Conservation (phyloP, 1,140 invertebrate genomes). For the Neodiprion pinetum region DNA sequence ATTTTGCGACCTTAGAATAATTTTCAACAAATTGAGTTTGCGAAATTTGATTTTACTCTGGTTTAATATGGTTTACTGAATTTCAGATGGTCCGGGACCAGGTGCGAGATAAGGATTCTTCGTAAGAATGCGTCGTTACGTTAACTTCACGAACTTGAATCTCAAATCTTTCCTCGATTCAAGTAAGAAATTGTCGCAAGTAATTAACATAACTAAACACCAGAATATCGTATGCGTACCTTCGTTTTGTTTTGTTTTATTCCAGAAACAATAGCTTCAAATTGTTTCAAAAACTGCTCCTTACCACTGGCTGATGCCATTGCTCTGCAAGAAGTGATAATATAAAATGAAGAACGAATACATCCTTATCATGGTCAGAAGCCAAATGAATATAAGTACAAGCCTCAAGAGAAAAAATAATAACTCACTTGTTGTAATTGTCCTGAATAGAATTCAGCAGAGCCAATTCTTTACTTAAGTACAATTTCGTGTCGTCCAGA, state of each 20-base stretch:
- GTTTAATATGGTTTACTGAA: too few species aligned
- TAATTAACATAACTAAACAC: not conserved
- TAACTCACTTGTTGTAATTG: slow-evolving; percentile 86
- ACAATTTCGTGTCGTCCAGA: slow-evolving; percentile 91
- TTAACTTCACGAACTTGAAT: slow-evolving; percentile 33
- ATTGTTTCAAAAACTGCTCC: slow-evolving; percentile 88
- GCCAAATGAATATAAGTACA: not conserved
- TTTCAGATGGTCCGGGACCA: too few species aligned
- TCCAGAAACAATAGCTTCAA: slow-evolving; percentile 85
- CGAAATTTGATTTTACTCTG: too few species aligned
- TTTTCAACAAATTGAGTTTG: not conserved
- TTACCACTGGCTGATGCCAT: slow-evolving; percentile 73
- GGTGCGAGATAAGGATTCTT: too few species aligned
- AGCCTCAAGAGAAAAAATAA: slow-evolving; percentile 22
- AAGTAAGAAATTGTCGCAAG: not conserved
- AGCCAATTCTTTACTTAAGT: slow-evolving; percentile 89
- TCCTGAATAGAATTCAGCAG: slow-evolving; percentile 94
- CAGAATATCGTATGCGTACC: slow-evolving; percentile 56
- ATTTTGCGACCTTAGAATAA: not conserved
- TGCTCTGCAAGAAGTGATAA: slow-evolving; percentile 59
- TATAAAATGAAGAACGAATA: slow-evolving; percentile 12
- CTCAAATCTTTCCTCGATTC: slow-evolving; percentile 3
- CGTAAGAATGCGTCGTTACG: slow-evolving; percentile 42
- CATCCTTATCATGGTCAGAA: too few species aligned
- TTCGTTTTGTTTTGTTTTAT: slow-evolving; percentile 83